A percentile compares a stretch with the other conserved stretches of the same genome.
phyloP scores from a whole-genome alignment of 2,888 invertebrate genomes.

The Lithophane socia region DNA sequence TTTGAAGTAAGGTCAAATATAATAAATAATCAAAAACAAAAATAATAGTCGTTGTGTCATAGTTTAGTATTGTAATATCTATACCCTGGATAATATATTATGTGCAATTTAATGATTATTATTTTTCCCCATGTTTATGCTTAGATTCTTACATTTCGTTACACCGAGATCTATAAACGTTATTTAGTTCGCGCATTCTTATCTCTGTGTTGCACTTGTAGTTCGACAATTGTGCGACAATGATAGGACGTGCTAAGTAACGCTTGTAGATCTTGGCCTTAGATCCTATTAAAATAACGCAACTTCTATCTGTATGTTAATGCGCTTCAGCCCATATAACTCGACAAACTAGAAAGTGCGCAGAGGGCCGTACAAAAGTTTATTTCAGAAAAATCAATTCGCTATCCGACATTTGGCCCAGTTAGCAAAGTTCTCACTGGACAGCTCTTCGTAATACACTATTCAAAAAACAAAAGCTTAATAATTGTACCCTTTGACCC shows the following conservation, averaged over 20 bases:
- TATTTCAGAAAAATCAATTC: neutral
- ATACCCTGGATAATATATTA: conserved; percentile 2
- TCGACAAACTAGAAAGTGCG: neutral
- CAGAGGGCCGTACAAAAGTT: neutral
- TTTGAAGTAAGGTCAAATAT: neutral
- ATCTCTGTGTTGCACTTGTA: neutral
- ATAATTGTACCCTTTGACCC: neutral
- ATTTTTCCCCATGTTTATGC: neutral
- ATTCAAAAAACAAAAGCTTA: neutral
- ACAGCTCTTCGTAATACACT: neutral
- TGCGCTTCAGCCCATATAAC: neutral
- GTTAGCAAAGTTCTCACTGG: neutral
- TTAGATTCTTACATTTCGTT: neutral
- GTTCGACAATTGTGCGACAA: neutral
- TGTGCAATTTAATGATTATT: neutral
- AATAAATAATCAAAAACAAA: neutral
- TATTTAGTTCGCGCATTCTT: neutral
- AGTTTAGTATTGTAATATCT: neutral
- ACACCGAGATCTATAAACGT: neutral
- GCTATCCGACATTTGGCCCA: neutral
- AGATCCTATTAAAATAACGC: neutral
- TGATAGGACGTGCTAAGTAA: neutral
- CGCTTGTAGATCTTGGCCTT: neutral
- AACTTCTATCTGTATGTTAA: neutral
- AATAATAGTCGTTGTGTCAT: too few species aligned